Percentiles rank a stretch among this genome's conserved stretches.
phyloP scores from a whole-genome alignment of 2,888 invertebrate species.

The Syritta pipiens region DNA sequence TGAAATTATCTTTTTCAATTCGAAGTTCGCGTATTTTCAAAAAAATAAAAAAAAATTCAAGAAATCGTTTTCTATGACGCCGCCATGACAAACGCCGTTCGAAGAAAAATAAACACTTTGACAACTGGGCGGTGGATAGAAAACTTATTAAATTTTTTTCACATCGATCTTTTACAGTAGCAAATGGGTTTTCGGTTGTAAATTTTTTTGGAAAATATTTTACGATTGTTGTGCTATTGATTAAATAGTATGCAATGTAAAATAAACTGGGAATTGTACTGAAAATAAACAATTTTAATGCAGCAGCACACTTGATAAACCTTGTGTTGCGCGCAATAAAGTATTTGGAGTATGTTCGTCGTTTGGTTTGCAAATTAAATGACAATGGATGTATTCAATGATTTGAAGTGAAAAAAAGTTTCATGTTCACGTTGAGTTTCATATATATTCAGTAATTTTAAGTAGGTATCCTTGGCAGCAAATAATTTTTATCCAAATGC shows the following conservation, averaged over 20 bases:
- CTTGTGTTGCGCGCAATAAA: constrained; percentile 59
- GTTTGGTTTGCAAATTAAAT: neutral
- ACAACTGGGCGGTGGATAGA: constrained; percentile 50
- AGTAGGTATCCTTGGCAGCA: no score
- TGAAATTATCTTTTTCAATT: neutral
- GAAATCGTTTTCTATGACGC: constrained; percentile 45
- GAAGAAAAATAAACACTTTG: constrained; percentile 65
- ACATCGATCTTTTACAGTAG: neutral
- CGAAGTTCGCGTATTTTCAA: neutral
- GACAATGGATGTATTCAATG: constrained; percentile 17
- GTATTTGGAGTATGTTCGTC: constrained; percentile 34
- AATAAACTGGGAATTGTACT: constrained; percentile 6
- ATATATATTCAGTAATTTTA: no score
- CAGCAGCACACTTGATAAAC: constrained; percentile 48
- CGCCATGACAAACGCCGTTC: constrained; percentile 65
- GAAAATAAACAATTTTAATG: constrained; percentile 52
- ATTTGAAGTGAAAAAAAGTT: no score
- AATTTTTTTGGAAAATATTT: constrained; percentile 16
- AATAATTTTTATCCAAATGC: no score
- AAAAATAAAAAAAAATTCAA: no score
- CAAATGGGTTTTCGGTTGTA: neutral
- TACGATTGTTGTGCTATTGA: neutral
- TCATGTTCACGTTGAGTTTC: no score
- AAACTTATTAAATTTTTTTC: constrained; percentile 30
- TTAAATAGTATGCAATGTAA: constrained; percentile 1